phyloP scores from a whole-genome alignment of 2,888 invertebrate genomes.

The Scrobipalpa costella region DNA sequence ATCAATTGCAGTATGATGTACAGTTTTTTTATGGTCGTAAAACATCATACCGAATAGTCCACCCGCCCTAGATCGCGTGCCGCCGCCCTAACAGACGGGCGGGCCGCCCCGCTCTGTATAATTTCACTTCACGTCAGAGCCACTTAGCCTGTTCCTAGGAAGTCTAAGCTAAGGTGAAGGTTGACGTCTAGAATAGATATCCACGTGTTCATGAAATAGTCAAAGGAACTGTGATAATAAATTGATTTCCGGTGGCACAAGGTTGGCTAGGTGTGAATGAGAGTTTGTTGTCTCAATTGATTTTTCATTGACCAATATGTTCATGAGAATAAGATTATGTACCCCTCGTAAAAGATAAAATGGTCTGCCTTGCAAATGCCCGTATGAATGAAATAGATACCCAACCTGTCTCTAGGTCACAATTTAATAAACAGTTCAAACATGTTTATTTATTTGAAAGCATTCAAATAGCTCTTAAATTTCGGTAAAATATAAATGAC shows the following conservation, averaged over 20 bases:
- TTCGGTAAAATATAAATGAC: too few species aligned
- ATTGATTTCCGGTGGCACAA: background rate
- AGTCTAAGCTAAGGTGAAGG: slow-evolving; percentile 30
- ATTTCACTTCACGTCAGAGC: background rate
- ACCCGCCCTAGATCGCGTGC: slow-evolving; percentile 49
- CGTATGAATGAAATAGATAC: too few species aligned
- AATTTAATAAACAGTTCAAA: too few species aligned
- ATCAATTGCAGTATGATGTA: background rate
- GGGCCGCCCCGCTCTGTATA: background rate
- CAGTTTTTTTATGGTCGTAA: background rate
- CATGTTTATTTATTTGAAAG: too few species aligned
- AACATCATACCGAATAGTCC: slow-evolving; percentile 28
- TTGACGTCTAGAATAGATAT: slow-evolving; percentile 6
- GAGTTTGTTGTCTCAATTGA: background rate
- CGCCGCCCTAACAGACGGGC: slow-evolving; percentile 39
- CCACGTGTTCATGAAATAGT: slow-evolving; percentile 12
- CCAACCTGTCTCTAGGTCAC: too few species aligned
- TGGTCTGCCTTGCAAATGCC: too few species aligned
- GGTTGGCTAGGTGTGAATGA: background rate
- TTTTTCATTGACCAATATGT: too few species aligned
- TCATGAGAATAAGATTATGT: too few species aligned
- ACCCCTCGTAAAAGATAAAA: too few species aligned
- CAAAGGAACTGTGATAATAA: background rate
- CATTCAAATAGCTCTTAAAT: too few species aligned
- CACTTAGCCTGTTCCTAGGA: slow-evolving; percentile 6